These are phyloP conservation scores for Diplosoma virens DNA, from an alignment of 23 tunicate species.

Conservation along the genomic window DNA sequence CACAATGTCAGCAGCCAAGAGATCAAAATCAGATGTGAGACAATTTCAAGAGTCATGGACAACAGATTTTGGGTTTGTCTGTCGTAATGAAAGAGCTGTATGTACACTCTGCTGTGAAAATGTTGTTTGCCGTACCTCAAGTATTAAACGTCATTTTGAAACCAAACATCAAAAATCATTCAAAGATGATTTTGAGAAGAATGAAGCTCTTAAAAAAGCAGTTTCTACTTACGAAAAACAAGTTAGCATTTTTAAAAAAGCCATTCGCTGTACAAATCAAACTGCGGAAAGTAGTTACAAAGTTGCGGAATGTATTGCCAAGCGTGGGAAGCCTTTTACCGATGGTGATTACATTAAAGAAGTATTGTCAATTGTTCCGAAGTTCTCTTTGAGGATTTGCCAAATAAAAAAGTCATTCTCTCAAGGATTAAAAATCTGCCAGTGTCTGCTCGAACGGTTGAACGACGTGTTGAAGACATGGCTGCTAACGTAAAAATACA, in stretches of 20 bases:
- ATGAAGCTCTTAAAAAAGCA: conserved; percentile 40
- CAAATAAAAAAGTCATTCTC: too few relatives aligned
- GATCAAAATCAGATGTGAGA: neutral
- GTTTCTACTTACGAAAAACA: conserved; percentile 36
- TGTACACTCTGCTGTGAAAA: conserved; percentile 9
- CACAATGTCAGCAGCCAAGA: too few relatives aligned
- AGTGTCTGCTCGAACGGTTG: conserved; percentile 40
- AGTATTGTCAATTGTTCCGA: conserved; percentile 32
- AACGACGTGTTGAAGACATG: conserved; percentile 34
- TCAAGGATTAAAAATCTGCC: conserved; percentile 41
- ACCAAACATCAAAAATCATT: conserved; percentile 25
- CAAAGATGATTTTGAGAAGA: conserved; percentile 35
- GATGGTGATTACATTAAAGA: conserved; percentile 38
- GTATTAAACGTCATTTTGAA: conserved; percentile 37
- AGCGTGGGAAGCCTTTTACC: conserved; percentile 40
- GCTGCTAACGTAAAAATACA: conserved; percentile 32
- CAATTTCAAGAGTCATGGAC: neutral
- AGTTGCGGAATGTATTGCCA: conserved; percentile 37
- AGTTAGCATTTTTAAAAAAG: conserved; percentile 46
- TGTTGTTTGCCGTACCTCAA: conserved; percentile 23
- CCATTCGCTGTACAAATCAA: conserved; percentile 39
- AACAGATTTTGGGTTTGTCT: neutral
- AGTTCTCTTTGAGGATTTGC: conserved; percentile 46
- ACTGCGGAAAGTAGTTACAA: conserved; percentile 44
- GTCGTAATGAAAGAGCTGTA: neutral